A percentile compares a stretch with the other conserved stretches of the same genome.
Evolutionary conservation across 1,140 invertebrate genomes (phyloP).

Genomic region (Trichomalopsis sarcophagae): DNA sequence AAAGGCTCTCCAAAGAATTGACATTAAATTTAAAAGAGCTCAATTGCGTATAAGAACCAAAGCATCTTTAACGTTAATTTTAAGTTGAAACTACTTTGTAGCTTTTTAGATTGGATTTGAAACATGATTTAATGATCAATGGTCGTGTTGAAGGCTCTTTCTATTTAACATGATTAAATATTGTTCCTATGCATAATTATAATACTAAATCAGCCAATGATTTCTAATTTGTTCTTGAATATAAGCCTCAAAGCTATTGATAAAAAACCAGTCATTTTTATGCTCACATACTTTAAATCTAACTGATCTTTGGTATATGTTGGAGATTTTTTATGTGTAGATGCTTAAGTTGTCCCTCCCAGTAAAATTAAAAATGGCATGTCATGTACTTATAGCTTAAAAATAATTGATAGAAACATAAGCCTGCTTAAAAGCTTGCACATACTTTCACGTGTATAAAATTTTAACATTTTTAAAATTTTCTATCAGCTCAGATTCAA

Average conservation of each 20-base stretch:
- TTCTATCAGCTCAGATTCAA: not conserved
- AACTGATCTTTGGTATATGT: constrained; percentile 47
- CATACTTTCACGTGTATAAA: constrained; percentile 50
- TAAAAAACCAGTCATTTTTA: constrained; percentile 46
- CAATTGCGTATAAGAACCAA: not conserved
- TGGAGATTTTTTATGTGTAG: constrained; percentile 1
- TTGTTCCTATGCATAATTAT: too few relatives aligned
- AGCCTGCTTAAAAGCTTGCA: constrained; percentile 46
- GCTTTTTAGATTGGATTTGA: not conserved
- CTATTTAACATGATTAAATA: too few relatives aligned
- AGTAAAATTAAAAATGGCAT: constrained; percentile 46
- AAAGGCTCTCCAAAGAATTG: constrained; percentile 18
- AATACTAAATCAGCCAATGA: not conserved
- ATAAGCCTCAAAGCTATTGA: too few relatives aligned
- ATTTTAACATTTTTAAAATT: constrained; percentile 48
- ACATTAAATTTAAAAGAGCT: constrained; percentile 3
- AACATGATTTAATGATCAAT: not conserved
- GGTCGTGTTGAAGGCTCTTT: not conserved
- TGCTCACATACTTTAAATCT: constrained; percentile 32
- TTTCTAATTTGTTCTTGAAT: not conserved
- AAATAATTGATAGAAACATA: constrained; percentile 50
- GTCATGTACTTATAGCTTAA: constrained; percentile 29
- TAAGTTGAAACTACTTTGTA: not conserved
- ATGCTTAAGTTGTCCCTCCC: constrained; percentile 27
- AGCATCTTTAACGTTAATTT: not conserved